Evolutionary conservation across 2,113 vertebrate species (phyloP).

Genomic region (Apus apus): DNA sequence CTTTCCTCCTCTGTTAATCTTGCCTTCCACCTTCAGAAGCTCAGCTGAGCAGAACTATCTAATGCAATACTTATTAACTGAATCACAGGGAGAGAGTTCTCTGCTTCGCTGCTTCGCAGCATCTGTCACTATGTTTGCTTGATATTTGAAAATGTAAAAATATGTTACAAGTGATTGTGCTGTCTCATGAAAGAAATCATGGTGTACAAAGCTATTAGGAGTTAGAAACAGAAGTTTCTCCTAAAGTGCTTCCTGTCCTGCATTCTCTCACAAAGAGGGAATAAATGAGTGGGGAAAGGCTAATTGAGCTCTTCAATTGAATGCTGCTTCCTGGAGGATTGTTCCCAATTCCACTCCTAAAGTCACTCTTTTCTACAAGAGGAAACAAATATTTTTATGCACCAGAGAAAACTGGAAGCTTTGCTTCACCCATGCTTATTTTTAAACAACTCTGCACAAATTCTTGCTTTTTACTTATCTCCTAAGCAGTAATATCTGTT

Average conservation of each 20-base stretch:
- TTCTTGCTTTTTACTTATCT: not conserved
- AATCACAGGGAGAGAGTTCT: not conserved
- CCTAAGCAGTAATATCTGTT: not conserved
- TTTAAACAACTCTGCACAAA: not conserved
- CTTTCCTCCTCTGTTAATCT: not conserved
- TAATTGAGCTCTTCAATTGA: not conserved
- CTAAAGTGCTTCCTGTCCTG: not conserved
- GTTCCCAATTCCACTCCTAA: not conserved
- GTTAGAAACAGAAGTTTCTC: not conserved
- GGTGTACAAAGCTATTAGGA: not conserved
- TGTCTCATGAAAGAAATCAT: not conserved
- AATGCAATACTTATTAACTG: not conserved
- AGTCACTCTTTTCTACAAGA: not conserved
- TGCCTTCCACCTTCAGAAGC: not conserved
- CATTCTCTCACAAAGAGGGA: not conserved
- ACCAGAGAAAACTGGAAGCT: not conserved
- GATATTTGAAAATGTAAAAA: not conserved
- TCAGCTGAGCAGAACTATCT: constrained; percentile 6
- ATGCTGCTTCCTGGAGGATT: not conserved
- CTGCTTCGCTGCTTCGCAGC: not conserved
- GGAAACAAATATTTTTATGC: not conserved
- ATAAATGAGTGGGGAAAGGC: not conserved
- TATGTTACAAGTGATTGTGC: not conserved
- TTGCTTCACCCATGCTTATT: not conserved
- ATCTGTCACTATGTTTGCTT: not conserved